Percentiles rank a stretch among this genome's conserved stretches.
Evolutionary conservation across 2,113 vertebrate genomes (phyloP).

Genomic region (Gracilinanus agilis): DNA sequence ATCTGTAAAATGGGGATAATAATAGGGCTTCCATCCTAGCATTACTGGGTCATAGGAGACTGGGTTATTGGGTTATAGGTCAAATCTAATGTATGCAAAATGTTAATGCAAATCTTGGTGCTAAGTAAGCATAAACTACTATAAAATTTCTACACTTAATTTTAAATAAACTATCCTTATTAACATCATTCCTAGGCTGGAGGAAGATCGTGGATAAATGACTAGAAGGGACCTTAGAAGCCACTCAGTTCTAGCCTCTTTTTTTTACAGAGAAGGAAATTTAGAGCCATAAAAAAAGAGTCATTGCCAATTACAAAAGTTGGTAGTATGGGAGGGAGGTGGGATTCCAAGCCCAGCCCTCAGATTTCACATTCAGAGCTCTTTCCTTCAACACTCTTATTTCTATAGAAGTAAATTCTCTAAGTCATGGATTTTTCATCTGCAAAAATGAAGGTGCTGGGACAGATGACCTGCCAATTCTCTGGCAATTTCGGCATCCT

Average conservation of each 20-base stretch:
- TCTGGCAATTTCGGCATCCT: not conserved
- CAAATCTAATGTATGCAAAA: not conserved
- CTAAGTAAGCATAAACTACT: not conserved
- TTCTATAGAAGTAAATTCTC: not conserved
- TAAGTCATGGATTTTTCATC: not conserved
- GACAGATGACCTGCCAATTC: not conserved
- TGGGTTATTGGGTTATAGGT: not conserved
- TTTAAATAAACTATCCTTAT: not conserved
- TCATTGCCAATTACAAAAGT: not conserved
- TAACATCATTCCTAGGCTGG: not conserved
- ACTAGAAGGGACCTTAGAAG: not conserved
- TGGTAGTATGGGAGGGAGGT: not conserved
- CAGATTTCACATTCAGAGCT: not conserved
- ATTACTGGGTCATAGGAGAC: not conserved
- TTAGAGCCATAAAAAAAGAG: not conserved
- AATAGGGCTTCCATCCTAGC: not conserved
- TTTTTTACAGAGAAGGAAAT: not conserved
- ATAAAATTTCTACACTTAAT: too few relatives aligned
- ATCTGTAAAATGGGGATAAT: not conserved
- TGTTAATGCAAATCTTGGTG: not conserved
- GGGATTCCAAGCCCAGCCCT: not conserved
- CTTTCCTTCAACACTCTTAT: not conserved
- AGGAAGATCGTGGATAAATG: not conserved
- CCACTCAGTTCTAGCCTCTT: not conserved
- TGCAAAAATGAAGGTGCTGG: not conserved